These are phyloP conservation scores for Onychostoma macrolepis DNA, from an alignment of 2,113 vertebrate species.

Conservation along the genomic window DNA sequence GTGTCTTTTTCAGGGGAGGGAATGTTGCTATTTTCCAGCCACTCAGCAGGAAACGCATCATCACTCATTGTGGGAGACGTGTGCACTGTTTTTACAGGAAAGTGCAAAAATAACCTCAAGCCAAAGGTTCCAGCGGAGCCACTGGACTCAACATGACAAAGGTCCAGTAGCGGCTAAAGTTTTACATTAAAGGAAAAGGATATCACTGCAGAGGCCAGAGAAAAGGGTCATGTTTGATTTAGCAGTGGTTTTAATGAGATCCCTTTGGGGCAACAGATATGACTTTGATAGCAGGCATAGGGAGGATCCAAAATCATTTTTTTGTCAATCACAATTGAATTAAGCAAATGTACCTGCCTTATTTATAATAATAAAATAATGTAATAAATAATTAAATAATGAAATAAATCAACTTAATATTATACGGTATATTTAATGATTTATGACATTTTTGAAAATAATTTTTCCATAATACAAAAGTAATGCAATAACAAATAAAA, in stretches of 20 bases:
- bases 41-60: conserved; percentile 97
- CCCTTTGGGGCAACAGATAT: background rate
- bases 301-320: background rate
- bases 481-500: no score
- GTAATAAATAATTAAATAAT: no score
- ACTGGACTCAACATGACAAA: conserved; percentile 45
- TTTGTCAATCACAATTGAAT: background rate
- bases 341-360: background rate
- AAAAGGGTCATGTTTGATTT: conserved; percentile 11
- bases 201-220: conserved; percentile 10
- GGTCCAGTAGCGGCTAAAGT: background rate
- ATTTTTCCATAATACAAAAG: no score
- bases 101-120: conserved; percentile 93
- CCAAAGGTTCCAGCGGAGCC: conserved; percentile 63
- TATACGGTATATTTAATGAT: no score
- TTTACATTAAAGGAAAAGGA: conserved; percentile 39
- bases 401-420: no score
- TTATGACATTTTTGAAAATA: no score
- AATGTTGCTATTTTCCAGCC: conserved; percentile 93
- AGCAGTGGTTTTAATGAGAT: conserved; percentile 9
- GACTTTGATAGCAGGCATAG: background rate
- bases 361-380: no score
- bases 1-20: conserved; percentile 84
- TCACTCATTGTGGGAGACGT: conserved; percentile 88
- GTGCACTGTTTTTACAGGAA: conserved; percentile 90